phyloP scores from a whole-genome alignment of 2,888 invertebrate species.

The Metellina segmentata region DNA sequence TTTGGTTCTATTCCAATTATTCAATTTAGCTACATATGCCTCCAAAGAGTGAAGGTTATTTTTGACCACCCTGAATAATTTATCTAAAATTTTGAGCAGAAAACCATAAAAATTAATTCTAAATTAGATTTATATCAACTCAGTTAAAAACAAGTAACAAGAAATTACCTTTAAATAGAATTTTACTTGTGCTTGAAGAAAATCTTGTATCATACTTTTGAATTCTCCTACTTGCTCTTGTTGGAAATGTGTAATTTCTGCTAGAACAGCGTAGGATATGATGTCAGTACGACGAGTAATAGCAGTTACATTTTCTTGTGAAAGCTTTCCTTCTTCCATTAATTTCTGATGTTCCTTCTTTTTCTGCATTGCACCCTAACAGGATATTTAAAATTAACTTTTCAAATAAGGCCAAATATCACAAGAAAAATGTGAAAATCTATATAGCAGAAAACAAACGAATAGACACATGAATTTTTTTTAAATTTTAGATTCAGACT shows the following conservation, averaged over 20 bases:
- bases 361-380: conserved; percentile 82
- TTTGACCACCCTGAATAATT: no score
- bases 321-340: conserved; percentile 90
- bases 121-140: not conserved
- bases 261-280: conserved; percentile 95
- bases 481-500: no score
- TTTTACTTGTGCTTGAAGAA: conserved; percentile 92
- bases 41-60: no score
- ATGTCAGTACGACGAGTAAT: conserved; percentile 92
- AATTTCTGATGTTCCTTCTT: conserved; percentile 92
- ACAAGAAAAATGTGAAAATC: no score
- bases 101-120: not conserved
- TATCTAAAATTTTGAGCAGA: not conserved
- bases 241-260: conserved; percentile 97
- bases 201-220: conserved; percentile 91
- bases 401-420: no score
- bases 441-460: no score
- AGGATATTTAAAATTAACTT: not conserved
- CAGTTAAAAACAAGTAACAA: not conserved
- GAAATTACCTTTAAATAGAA: conserved; percentile 89
- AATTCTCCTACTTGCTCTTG: conserved; percentile 91
- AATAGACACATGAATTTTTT: no score
- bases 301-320: conserved; percentile 89
- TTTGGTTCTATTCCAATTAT: no score
- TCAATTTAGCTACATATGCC: no score